These are phyloP conservation scores for Eulemur rubriventer DNA, from an alignment of 2,797 vertebrate genomes.

Conservation along the genomic window DNA sequence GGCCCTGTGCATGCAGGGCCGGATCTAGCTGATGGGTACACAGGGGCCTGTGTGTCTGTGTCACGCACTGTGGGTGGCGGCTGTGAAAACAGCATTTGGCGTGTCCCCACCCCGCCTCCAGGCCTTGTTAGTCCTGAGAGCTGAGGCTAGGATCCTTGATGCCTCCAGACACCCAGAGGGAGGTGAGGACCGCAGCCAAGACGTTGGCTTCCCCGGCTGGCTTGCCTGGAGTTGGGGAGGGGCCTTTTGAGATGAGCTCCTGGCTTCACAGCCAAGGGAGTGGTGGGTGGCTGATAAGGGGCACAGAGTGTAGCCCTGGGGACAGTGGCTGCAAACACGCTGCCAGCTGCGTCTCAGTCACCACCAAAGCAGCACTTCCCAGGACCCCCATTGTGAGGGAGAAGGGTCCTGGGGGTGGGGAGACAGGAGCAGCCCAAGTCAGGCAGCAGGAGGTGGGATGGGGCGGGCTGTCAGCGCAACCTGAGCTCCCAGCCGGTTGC, in stretches of 20 bases:
- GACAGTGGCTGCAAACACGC: conserved; percentile 89
- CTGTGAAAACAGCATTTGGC: conserved; percentile 2
- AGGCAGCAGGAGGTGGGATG: background rate
- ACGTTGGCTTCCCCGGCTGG: conserved; percentile 83
- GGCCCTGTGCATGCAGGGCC: background rate
- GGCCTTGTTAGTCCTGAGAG: conserved; percentile 60
- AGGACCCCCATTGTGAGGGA: conserved; percentile 88
- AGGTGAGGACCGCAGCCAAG: conserved; percentile 52
- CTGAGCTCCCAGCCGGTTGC: background rate
- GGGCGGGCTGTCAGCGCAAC: background rate
- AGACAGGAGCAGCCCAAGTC: background rate
- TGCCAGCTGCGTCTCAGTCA: conserved; percentile 87
- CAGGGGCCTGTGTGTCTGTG: background rate
- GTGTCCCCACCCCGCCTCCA: background rate
- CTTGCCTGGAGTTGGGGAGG: conserved; percentile 87
- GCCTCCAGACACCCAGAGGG: conserved; percentile 16
- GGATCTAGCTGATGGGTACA: background rate
- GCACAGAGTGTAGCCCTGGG: conserved; percentile 85
- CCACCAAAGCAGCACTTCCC: conserved; percentile 87
- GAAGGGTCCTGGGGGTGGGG: conserved; percentile 21
- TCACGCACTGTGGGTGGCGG: background rate
- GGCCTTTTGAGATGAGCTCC: conserved; percentile 88
- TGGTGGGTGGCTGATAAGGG: conserved; percentile 88
- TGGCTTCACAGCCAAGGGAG: conserved; percentile 87
- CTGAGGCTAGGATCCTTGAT: conserved; percentile 36